Evolutionary conservation across 2,888 invertebrate genomes (phyloP), one percentile per base, ranked within the genome.

Genomic region (Pollenia griseotomentosa): DNA sequence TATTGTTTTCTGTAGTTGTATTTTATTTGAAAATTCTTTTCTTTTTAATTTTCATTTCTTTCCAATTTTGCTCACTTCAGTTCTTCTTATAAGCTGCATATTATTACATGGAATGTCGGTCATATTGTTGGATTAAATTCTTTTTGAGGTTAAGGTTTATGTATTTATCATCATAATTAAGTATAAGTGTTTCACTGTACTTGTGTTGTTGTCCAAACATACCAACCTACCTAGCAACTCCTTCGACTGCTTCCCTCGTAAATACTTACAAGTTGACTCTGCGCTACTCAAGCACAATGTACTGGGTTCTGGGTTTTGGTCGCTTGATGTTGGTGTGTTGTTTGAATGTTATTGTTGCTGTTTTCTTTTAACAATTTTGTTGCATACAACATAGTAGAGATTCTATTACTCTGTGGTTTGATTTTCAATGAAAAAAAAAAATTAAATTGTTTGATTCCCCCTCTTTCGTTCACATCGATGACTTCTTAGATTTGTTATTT

Each of bases 91-190:
- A 79, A 70, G 75, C 65, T 83, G 75, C 75, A 61, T 81, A 71
- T 75, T 77, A 73, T 71, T 61, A 77, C 53, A 73, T 73, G 84
- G 87, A 87, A 84, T 87, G 87, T 87, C 84, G 87, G 87, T 87
- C 87, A 87, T 84, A 87, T 84, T 87, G 87, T 87, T 87, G 84
- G 73, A 87, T 87, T 87, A 87, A 87, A 87, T 87, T 87, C 77
- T 81, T 84, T 44, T 87, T 87, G 87, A 84, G 87, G 87, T 87
- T 87, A 87, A 84, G 87, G 87, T 84, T 87, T 87, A 87, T 87
- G 68, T 87, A 84, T 87, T 84, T 87, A 87, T 83, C 86, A 81
- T 81, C 84, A 87, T 87, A 87, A 87, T 87, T 87, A 84, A 83
- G 86, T 83, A 83, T 83, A 80, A 80, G 80, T 83, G 83, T 86